Evolutionary conservation across 64 coral and sea anemone genomes (phyloP).

Genomic region (Stichodactyla helianthus): DNA sequence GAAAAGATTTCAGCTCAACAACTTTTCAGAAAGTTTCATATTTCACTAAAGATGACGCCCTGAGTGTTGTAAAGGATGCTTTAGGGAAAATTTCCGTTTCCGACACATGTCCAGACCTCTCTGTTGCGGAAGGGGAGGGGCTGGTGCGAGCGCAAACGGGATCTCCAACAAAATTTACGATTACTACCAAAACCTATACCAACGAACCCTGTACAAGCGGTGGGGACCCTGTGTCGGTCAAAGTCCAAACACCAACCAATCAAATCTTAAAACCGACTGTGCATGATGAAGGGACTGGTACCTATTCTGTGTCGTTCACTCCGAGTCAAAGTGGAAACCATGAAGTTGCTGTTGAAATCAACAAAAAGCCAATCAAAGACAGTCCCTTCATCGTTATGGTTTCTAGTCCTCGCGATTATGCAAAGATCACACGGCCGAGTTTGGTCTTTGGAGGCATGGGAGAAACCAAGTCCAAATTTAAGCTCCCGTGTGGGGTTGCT

Average conservation of each 20-base stretch:
- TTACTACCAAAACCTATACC: conserved; percentile 60
- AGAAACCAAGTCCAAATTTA: conserved; percentile 68
- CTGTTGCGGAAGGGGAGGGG: conserved; percentile 74
- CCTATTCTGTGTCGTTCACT: conserved; percentile 63
- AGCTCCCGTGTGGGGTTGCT: conserved; percentile 86
- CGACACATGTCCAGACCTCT: conserved; percentile 59
- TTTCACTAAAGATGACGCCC: conserved; percentile 51
- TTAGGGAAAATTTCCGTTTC: conserved; percentile 68
- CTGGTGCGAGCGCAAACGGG: conserved; percentile 69
- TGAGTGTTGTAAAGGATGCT: conserved; percentile 43
- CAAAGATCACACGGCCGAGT: conserved; percentile 42
- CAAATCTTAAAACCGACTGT: conserved; percentile 29
- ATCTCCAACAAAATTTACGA: conserved; percentile 42
- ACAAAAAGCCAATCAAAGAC: conserved; percentile 66
- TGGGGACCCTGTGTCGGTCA: conserved; percentile 59
- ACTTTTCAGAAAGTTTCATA: conserved; percentile 52
- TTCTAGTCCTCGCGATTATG: conserved; percentile 71
- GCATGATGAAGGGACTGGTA: conserved; percentile 65
- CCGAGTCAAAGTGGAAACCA: conserved; percentile 54
- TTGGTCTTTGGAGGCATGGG: conserved; percentile 56
- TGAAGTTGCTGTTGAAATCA: conserved; percentile 57
- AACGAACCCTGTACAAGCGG: conserved; percentile 56
- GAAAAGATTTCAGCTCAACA: conserved; percentile 38
- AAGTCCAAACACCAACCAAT: conserved; percentile 46
- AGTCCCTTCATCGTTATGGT: conserved; percentile 64